Conservation (phyloP, 2,888 invertebrate species). For the Oligia latruncula region DNA sequence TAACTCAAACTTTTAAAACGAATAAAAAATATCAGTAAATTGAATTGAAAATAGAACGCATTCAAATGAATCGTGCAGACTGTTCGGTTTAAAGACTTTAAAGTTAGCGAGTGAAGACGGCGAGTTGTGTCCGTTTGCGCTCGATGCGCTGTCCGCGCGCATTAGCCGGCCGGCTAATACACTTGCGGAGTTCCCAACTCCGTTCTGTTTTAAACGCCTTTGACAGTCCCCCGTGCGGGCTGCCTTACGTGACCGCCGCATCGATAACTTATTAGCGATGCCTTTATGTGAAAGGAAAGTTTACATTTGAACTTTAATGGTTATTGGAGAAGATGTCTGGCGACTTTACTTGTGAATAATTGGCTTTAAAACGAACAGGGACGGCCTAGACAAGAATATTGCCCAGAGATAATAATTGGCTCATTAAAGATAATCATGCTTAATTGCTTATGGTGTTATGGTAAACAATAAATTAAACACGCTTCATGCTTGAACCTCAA, state of each 20-base stretch:
- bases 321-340: constrained; percentile 28
- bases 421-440: constrained; percentile 31
- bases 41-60: constrained; percentile 53
- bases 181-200: constrained; percentile 79
- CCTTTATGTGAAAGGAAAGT: constrained; percentile 61
- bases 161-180: constrained; percentile 80
- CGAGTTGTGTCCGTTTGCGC: constrained; percentile 72
- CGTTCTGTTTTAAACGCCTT: constrained; percentile 79
- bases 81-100: constrained; percentile 64
- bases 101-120: constrained; percentile 60
- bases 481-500: constrained; percentile 2
- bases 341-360: constrained; percentile 18
- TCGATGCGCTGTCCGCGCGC: constrained; percentile 73
- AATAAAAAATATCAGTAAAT: constrained; percentile 18
- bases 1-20: constrained; percentile 23
- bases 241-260: constrained; percentile 77
- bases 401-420: constrained; percentile 11
- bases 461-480: constrained; percentile 27
- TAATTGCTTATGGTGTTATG: constrained; percentile 25
- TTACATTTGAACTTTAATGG: constrained; percentile 52
- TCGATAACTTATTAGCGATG: constrained; percentile 73
- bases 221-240: constrained; percentile 78
- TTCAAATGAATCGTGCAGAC: constrained; percentile 48
- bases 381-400: constrained; percentile 21
- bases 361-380: constrained; percentile 25